These are phyloP conservation scores for Strigamia transsilvanica DNA, from an alignment of 2,888 invertebrate species.

Conservation along the genomic window DNA sequence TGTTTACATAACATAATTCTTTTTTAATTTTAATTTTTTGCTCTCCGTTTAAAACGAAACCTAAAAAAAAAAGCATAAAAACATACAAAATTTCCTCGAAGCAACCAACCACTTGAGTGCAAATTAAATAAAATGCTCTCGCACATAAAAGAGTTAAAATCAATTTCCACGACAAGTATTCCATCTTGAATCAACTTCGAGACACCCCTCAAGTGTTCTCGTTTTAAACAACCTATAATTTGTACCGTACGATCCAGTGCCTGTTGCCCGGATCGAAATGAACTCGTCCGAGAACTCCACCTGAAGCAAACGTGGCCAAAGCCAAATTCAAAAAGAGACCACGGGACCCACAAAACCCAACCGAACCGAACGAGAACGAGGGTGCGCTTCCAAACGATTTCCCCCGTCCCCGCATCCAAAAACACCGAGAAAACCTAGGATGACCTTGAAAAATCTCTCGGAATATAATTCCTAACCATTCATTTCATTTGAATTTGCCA, in stretches of 20 bases:
- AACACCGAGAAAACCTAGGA: not conserved
- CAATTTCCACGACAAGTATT: not conserved
- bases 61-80: too few species aligned
- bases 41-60: too few species aligned
- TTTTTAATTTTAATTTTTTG: too few species aligned
- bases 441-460: not conserved
- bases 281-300: conserved; percentile 17
- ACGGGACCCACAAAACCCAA: not conserved
- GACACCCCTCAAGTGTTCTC: not conserved
- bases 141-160: too few species aligned
- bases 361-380: not conserved
- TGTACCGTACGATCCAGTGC: not conserved
- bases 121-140: too few species aligned
- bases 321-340: conserved; percentile 31
- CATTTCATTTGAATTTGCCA: too few species aligned
- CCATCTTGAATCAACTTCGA: not conserved
- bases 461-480: too few species aligned
- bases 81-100: too few species aligned
- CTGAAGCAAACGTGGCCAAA: conserved; percentile 37
- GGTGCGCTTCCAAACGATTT: not conserved
- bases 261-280: not conserved
- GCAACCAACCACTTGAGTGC: too few species aligned
- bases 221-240: not conserved
- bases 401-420: not conserved
- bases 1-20: too few species aligned